A percentile compares a stretch with the other conserved stretches of the same genome.
Evolutionary conservation across 2,797 vertebrate genomes (phyloP).

Genomic region (Hyperoplus immaculatus): DNA sequence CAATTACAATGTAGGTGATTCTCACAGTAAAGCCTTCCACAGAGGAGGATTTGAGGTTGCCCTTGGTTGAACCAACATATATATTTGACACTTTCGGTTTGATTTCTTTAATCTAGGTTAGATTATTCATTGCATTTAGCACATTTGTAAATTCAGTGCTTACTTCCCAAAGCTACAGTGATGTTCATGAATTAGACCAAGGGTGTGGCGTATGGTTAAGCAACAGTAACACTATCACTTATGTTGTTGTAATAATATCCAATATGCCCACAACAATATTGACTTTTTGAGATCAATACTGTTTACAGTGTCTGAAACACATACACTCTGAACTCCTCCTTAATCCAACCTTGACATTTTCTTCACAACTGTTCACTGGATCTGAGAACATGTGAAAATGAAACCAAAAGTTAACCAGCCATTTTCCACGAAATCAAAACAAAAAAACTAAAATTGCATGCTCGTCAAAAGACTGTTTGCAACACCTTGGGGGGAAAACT

Average conservation of each 20-base stretch:
- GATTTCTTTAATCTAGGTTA: background rate
- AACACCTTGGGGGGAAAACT: background rate
- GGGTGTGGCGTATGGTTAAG: background rate
- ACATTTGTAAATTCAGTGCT: too few species aligned
- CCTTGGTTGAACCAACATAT: background rate
- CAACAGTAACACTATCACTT: background rate
- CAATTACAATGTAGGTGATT: background rate
- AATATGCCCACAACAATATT: background rate
- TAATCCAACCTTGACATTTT: background rate
- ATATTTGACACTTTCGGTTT: background rate
- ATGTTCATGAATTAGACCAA: background rate
- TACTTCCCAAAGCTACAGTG: too few species aligned
- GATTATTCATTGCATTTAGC: background rate
- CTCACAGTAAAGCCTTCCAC: background rate
- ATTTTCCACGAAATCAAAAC: constrained; percentile 4
- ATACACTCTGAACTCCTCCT: background rate
- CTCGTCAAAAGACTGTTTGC: background rate
- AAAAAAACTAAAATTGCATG: background rate
- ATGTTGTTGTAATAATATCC: background rate
- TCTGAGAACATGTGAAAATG: background rate
- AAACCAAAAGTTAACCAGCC: background rate
- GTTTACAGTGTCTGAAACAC: background rate
- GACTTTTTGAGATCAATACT: background rate
- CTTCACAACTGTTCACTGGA: background rate
- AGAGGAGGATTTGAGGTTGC: background rate